These are phyloP conservation scores for Papilio xuthus DNA, from an alignment of 1,140 invertebrate species.

Conservation along the genomic window DNA sequence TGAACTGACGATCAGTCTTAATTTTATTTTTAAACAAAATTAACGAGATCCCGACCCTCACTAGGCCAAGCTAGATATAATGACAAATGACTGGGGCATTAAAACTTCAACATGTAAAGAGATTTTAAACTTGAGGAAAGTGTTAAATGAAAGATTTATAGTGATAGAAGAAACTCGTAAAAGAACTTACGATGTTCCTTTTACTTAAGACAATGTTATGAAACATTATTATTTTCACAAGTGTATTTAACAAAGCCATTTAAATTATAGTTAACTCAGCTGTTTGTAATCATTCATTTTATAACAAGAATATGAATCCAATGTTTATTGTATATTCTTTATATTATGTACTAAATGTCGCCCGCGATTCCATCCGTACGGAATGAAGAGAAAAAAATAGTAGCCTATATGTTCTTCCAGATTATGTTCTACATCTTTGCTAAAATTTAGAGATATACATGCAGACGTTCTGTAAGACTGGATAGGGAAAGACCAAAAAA, in stretches of 20 bases:
- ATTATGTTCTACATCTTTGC: too few species aligned
- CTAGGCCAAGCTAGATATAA: constrained; percentile 49
- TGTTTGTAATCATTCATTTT: neutral
- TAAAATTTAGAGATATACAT: too few species aligned
- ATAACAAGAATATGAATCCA: too few species aligned
- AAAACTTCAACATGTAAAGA: constrained; percentile 48
- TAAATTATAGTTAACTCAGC: neutral
- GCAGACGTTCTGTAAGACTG: too few species aligned
- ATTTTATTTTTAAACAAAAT: constrained; percentile 53
- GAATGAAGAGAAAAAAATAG: too few species aligned
- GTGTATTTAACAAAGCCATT: neutral
- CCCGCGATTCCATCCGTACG: too few species aligned
- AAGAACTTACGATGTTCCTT: constrained; percentile 41
- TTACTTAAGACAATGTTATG: neutral
- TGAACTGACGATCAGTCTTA: constrained; percentile 47
- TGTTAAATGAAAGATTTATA: constrained; percentile 37
- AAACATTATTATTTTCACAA: constrained; percentile 15
- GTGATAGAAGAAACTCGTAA: constrained; percentile 39
- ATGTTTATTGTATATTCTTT: too few species aligned
- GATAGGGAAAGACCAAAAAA: too few species aligned
- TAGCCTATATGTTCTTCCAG: too few species aligned
- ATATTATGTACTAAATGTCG: too few species aligned
- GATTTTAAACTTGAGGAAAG: constrained; percentile 43
- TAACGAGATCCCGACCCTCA: constrained; percentile 43
- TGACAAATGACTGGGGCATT: constrained; percentile 49